Evolutionary conservation across 2,113 vertebrate genomes (phyloP), one percentile per base, ranked within the genome.

Genomic region (Garra rufa): DNA sequence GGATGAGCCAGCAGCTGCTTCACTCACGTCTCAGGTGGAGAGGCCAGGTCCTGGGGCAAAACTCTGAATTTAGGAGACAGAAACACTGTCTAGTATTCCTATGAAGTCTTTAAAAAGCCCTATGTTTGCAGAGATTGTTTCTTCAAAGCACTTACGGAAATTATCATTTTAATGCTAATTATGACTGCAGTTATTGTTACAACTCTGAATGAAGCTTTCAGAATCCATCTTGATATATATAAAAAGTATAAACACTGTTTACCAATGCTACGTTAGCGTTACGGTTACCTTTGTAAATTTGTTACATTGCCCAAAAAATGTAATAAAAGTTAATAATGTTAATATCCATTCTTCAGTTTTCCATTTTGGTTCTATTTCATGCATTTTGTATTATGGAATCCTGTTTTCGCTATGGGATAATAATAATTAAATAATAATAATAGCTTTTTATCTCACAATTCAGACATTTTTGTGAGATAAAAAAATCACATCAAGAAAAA

Each of bases 1-100:
- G 46, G 97, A 98, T 9, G 96, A 97, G 74, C 88, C 97, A 0
- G 97, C 97, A 0, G 96, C 97, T 0, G 90, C 92, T 14, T 94
- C 95, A 13, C 89, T 98, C 81, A 95, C 93, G 0, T 83, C 95
- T 65, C 94, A 93, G 67, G 93, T 97, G 0, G 96, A 98, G 91
- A 94, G 95, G 85, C 94, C 90, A n/a, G 90, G 93, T 21, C 87
- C 92, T 70, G 93, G 89, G 46, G 91, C 89, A 77, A 93, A 92
- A 87, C 92, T 95, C 41, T 95, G 90, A 85, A 70, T 21, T 57
- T 38, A 65, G 21, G 17, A 48, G n/a, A 78, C 34, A 41, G 10
- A 50, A 73, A 43, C 70, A 74, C 61, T 55, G 5, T 38, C 24
- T 43, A 14, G 8, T 26, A 63, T 80, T 63, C 59, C 1, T n/a